Conservation (phyloP, 1,140 invertebrate species). For the Andrena cerasifolii region DNA sequence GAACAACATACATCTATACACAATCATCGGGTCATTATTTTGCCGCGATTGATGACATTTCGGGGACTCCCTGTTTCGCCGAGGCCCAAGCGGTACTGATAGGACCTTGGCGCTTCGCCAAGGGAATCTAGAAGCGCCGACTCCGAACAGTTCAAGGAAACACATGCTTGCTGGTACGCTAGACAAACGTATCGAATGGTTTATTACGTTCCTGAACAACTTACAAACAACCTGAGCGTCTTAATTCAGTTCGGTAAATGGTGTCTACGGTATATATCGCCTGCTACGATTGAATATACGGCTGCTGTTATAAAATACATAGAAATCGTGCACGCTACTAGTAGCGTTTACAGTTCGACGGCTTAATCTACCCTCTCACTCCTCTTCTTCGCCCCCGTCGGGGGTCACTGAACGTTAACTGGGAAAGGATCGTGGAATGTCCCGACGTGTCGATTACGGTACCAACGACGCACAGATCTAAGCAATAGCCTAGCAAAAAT, state of each 20-base stretch:
- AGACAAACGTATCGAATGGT: slow-evolving; percentile 4
- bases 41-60: too few relatives aligned
- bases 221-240: slow-evolving; percentile 7
- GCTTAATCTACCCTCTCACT: neutral
- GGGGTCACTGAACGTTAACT: too few relatives aligned
- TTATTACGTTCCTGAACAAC: slow-evolving; percentile 7
- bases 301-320: slow-evolving; percentile 3
- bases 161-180: neutral
- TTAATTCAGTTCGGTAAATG: neutral
- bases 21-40: neutral
- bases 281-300: neutral
- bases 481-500: too few relatives aligned
- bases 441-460: too few relatives aligned
- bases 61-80: too few relatives aligned
- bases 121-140: too few relatives aligned
- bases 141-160: neutral
- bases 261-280: slow-evolving; percentile 15
- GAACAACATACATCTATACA: neutral
- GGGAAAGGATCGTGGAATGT: too few relatives aligned
- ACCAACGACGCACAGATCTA: too few relatives aligned
- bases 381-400: neutral
- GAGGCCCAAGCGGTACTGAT: too few relatives aligned
- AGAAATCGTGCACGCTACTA: neutral
- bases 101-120: too few relatives aligned
- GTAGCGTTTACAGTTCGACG: neutral